Conservation (phyloP, 2,113 vertebrate species). For the Spea multiplicata region DNA sequence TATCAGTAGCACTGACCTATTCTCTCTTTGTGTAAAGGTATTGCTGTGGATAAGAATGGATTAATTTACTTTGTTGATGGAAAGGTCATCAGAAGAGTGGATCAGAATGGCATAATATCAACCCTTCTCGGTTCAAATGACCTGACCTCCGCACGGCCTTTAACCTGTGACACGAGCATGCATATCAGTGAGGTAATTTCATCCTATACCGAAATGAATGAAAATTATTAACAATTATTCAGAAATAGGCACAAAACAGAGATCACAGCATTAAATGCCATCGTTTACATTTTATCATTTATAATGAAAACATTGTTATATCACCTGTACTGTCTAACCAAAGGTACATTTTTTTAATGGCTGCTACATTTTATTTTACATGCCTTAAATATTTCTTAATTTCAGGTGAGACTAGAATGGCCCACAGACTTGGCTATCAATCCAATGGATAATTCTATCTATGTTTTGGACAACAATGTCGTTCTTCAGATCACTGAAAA, state of each 20-base stretch:
- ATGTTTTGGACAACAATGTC: constrained; percentile 92
- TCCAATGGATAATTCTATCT: constrained; percentile 97
- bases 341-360: background rate
- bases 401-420: constrained; percentile 94
- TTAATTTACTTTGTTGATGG: constrained; percentile 97
- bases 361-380: background rate
- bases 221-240: background rate
- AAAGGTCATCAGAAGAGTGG: constrained; percentile 94
- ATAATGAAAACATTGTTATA: too few species aligned
- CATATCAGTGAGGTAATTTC: constrained; percentile 91
- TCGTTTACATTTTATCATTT: too few species aligned
- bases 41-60: constrained; percentile 91
- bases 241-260: too few species aligned
- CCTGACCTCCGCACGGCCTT: constrained; percentile 88
- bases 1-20: background rate
- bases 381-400: background rate
- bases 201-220: background rate
- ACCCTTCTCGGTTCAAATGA: constrained; percentile 95
- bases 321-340: too few species aligned
- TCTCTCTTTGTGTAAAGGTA: constrained; percentile 70
- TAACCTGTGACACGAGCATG: constrained; percentile 96
- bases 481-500: constrained; percentile 93
- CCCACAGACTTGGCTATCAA: constrained; percentile 93
- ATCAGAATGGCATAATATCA: constrained; percentile 93
- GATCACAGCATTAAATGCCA: too few species aligned